phyloP scores from a whole-genome alignment of 2,797 vertebrate genomes.

The Coreius guichenoti region DNA sequence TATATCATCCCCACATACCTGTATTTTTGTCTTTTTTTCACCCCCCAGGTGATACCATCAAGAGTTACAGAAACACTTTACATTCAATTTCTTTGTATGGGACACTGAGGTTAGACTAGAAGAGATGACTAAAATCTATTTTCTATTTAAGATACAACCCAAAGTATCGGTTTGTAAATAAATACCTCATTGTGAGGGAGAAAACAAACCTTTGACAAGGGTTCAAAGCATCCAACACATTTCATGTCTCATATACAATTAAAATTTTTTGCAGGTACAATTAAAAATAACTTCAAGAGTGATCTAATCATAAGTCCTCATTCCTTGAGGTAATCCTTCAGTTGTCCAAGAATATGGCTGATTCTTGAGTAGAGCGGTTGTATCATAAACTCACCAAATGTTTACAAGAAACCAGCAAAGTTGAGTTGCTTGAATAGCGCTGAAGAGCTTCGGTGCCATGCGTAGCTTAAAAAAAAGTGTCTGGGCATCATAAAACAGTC shows the following conservation, averaged over 20 bases:
- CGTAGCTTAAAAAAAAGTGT: constrained; percentile 3
- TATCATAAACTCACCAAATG: constrained; percentile 25
- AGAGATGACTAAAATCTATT: constrained; percentile 53
- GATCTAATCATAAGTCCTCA: background rate
- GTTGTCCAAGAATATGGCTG: background rate
- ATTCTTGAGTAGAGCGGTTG: background rate
- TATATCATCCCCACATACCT: constrained; percentile 40
- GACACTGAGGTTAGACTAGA: constrained; percentile 59
- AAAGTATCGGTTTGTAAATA: constrained; percentile 72
- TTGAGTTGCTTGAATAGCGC: constrained; percentile 50
- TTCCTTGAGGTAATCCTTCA: constrained; percentile 15
- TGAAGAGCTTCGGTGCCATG: constrained; percentile 25
- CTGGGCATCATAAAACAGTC: constrained; percentile 73
- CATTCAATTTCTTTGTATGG: constrained; percentile 71
- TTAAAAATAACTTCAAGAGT: background rate
- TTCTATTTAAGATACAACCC: constrained; percentile 67
- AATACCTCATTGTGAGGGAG: constrained; percentile 83
- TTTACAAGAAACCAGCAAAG: constrained; percentile 14
- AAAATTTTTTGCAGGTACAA: background rate
- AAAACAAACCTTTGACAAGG: constrained; percentile 74
- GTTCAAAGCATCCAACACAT: constrained; percentile 67
- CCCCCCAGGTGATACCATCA: constrained; percentile 53
- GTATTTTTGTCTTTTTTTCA: constrained; percentile 39
- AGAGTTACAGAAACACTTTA: constrained; percentile 61
- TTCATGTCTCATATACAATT: constrained; percentile 62